Evolutionary conservation across 1,140 invertebrate species (phyloP).

Genomic region (Stenopsyche tienmushanensis): DNA sequence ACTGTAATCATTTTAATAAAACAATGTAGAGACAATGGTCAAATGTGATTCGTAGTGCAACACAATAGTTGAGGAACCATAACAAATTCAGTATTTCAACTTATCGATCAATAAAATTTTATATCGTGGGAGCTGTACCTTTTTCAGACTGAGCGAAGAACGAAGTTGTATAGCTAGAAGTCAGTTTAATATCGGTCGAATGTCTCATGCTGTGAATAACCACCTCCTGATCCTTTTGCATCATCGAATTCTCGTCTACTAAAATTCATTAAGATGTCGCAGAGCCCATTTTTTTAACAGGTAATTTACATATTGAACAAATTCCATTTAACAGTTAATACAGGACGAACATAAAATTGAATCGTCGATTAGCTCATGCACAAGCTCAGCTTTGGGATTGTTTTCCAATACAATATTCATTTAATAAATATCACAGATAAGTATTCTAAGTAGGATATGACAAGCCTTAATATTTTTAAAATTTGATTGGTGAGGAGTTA

Average conservation of each 20-base stretch:
- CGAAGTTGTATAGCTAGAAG: conserved; percentile 11
- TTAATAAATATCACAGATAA: too few species aligned
- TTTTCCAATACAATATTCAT: neutral
- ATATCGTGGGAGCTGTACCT: conserved; percentile 34
- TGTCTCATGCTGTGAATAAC: conserved; percentile 36
- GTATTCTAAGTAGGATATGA: neutral
- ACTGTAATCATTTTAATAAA: conserved; percentile 42
- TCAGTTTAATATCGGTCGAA: conserved; percentile 35
- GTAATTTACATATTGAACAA: neutral
- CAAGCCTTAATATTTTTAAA: neutral
- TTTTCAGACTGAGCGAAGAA: conserved; percentile 13
- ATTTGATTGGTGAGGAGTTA: conserved; percentile 21
- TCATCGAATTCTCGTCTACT: conserved; percentile 40
- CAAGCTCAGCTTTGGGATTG: neutral
- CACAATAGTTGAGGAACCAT: conserved; percentile 12
- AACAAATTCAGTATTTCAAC: conserved; percentile 3
- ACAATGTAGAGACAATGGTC: conserved; percentile 28
- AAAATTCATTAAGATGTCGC: conserved; percentile 26
- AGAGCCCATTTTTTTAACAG: neutral
- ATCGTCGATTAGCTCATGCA: neutral
- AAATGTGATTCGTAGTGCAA: conserved; percentile 18
- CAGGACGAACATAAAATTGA: neutral
- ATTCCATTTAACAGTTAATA: neutral
- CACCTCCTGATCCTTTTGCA: conserved; percentile 34
- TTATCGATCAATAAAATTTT: conserved; percentile 12